Evolutionary conservation across 2,797 vertebrate genomes (phyloP), one percentile per base, ranked within the genome.

Genomic region (Brachyrhaphis roseni): DNA sequence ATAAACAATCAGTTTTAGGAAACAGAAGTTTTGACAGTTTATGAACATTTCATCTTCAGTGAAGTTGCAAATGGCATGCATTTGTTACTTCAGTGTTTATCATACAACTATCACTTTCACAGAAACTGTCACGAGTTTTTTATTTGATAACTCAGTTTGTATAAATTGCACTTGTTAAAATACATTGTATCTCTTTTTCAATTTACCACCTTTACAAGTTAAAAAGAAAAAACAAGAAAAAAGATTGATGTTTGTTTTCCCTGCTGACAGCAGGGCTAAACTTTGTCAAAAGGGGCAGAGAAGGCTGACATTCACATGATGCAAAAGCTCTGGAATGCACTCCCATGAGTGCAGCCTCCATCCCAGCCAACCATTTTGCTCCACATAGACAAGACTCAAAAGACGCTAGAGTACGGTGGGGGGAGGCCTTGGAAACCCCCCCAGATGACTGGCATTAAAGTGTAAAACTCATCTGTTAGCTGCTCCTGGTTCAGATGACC

Each of bases 271-370:
- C 39, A 73, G 53, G 76, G 84, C 76, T 83, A 72, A 73, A 79
- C 41, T 77, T 82, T 85, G 88, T 87, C 88, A 91, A 86, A 71
- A 79, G 72, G 83, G 85, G 79, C 83, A 82, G 85, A 75, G 70
- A 85, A 78, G 90, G 83, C 91, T 87, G 90, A 88, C 86, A 94
- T 95, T 93, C 92, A 92, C 92, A 92, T 94, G 94, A 94, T 91
- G 90, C 92, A 93, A 89, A 91, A 78, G 84, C 87, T 92, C 86
- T 91, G 94, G 94, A 92, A 95, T 95, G 91, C 84, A 85, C 77
- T 93, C 92, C 88, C 91, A 78, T 59, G 90, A 89, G 91, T 88
- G 62, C 76, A 82, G 78, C 83, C 82, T 74, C 75, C 78, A 83
- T 62, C 78, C 66, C 53, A 82, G 79, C 81, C 86, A 83, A 83